A percentile compares a stretch with the other conserved stretches of the same genome.
Evolutionary conservation across 2,888 invertebrate species (phyloP).

Genomic region (Darwinula stevensoni): DNA sequence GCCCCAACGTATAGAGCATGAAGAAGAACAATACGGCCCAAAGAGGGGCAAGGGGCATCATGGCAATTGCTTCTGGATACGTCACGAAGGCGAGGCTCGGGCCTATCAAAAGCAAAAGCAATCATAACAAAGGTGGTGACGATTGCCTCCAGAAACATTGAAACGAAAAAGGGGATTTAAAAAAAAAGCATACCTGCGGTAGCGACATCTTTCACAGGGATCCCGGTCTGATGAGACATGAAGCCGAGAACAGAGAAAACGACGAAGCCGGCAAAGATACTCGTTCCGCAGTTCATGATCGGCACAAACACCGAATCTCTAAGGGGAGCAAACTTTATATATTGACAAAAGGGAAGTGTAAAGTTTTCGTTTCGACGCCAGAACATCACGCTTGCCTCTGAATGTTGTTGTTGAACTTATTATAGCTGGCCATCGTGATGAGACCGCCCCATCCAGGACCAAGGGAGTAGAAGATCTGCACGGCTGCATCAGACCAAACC

Average conservation of each 20-base stretch:
- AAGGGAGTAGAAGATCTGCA: conserved; percentile 72
- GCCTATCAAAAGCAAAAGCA: conserved; percentile 25
- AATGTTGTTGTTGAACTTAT: conserved; percentile 39
- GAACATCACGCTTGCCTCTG: conserved; percentile 28
- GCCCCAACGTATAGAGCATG: conserved; percentile 50
- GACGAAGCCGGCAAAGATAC: too few relatives aligned
- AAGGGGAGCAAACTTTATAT: conserved; percentile 14
- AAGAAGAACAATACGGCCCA: conserved; percentile 47
- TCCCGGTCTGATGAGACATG: conserved; percentile 31
- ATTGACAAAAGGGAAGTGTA: too few relatives aligned
- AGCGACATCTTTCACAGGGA: conserved; percentile 41
- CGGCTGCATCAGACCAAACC: conserved; percentile 76
- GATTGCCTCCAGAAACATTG: too few relatives aligned
- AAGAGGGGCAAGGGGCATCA: conserved; percentile 40
- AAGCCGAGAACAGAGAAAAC: too few relatives aligned
- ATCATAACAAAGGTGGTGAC: too few relatives aligned
- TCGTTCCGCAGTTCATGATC: conserved; percentile 37
- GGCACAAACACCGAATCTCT: conserved; percentile 39
- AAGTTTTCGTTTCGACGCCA: not conserved
- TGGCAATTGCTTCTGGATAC: conserved; percentile 41
- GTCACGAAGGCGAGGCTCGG: conserved; percentile 47
- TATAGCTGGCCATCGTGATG: conserved; percentile 56
- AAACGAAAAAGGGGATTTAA: too few relatives aligned
- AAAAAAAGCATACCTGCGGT: conserved; percentile 28
- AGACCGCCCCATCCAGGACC: conserved; percentile 66